These are phyloP conservation scores for Petrocephalus zakoni DNA, from an alignment of 2,113 vertebrate species.

Conservation along the genomic window DNA sequence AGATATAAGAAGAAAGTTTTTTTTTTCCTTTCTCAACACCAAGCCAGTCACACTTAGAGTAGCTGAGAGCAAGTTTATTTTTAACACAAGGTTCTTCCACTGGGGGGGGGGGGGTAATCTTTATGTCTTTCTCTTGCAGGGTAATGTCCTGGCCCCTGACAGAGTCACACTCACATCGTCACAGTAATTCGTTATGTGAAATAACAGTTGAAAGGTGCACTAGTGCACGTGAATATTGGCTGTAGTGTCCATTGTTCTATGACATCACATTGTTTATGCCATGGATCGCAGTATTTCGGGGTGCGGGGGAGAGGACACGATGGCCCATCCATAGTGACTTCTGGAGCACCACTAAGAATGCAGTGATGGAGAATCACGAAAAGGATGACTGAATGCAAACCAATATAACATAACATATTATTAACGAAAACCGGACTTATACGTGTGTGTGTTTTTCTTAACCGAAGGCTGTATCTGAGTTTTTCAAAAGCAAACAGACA, in stretches of 20 bases:
- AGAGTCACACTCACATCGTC: neutral
- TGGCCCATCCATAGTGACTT: too few relatives aligned
- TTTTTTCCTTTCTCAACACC: neutral
- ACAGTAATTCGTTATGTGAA: neutral
- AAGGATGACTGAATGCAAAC: neutral
- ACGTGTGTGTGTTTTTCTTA: neutral
- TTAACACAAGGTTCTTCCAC: conserved; percentile 46
- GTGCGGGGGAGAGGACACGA: neutral
- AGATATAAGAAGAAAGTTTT: neutral
- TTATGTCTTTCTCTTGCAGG: conserved; percentile 20
- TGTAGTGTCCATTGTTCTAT: neutral
- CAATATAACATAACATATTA: neutral
- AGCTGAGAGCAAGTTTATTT: conserved; percentile 47
- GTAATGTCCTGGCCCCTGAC: neutral
- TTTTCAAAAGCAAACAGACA: neutral
- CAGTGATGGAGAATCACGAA: neutral
- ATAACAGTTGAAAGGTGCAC: neutral
- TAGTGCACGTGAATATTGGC: neutral
- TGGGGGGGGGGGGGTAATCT: conserved; percentile 19
- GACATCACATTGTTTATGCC: neutral
- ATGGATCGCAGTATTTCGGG: neutral
- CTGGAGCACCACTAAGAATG: too few relatives aligned
- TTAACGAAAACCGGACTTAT: neutral
- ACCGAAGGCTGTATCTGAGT: neutral
- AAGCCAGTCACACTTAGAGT: conserved; percentile 12